A percentile compares a stretch with the other conserved stretches of the same genome.
Evolutionary conservation across 2,797 vertebrate genomes (phyloP).

Genomic region (Eulemur rubriventer): DNA sequence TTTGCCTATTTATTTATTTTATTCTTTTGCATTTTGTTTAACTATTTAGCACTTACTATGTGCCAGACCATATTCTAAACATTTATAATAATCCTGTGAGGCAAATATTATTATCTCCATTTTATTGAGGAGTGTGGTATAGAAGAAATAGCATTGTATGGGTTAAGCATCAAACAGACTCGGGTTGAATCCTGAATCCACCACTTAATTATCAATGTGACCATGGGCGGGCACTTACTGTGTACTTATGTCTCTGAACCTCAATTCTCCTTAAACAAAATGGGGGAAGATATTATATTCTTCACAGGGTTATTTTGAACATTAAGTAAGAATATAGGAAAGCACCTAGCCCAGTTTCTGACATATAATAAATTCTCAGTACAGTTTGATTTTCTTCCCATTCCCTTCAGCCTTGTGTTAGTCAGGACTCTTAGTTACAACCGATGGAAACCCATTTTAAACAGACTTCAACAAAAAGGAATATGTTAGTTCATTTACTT

Average conservation of each 20-base stretch:
- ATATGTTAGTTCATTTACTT: conserved; percentile 15
- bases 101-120: neutral
- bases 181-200: neutral
- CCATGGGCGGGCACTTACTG: neutral
- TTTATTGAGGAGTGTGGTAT: conserved; percentile 20
- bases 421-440: neutral
- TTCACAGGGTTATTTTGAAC: neutral
- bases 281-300: neutral
- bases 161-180: neutral
- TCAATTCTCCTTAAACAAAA: conserved; percentile 51
- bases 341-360: neutral
- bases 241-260: neutral
- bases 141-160: neutral
- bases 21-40: neutral
- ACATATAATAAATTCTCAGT: neutral
- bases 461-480: neutral
- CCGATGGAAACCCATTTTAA: neutral
- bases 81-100: neutral
- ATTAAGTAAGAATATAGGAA: neutral
- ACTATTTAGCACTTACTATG: neutral
- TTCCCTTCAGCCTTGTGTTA: neutral
- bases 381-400: neutral
- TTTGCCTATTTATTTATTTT: conserved; percentile 39
- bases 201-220: neutral
- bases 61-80: neutral